A percentile compares a stretch with the other conserved stretches of the same genome.
Conservation (phyloP, 2,888 invertebrate genomes). For the Cancer borealis region DNA sequence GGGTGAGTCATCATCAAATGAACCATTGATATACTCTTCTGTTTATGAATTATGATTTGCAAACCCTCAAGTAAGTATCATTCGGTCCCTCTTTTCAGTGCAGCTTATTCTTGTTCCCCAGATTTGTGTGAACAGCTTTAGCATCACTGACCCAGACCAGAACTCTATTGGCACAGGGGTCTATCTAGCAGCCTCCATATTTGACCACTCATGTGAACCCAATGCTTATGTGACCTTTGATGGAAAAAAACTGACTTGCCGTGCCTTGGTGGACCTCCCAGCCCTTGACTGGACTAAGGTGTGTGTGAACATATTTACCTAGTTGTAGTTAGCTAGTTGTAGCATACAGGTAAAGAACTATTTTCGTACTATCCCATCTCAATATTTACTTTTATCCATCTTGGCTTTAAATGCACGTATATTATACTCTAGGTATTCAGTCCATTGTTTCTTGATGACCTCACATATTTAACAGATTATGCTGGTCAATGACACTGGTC, state of each 20-base stretch:
- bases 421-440: not conserved
- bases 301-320: not conserved
- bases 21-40: not conserved
- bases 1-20: conserved; percentile 83
- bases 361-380: not conserved
- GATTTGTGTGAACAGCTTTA: conserved; percentile 94
- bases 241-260: conserved; percentile 88
- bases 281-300: conserved; percentile 89
- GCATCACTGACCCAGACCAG: conserved; percentile 91
- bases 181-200: conserved; percentile 91
- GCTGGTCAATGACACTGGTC: too few species aligned
- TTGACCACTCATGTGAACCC: conserved; percentile 94
- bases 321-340: not conserved
- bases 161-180: conserved; percentile 92
- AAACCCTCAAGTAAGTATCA: not conserved
- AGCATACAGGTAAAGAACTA: not conserved
- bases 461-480: too few species aligned
- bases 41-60: not conserved
- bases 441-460: not conserved
- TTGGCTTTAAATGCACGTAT: too few species aligned
- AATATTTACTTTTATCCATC: too few species aligned
- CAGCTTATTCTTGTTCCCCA: conserved; percentile 79
- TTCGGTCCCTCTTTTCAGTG: not conserved
- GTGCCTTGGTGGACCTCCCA: conserved; percentile 86
- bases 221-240: conserved; percentile 93